Conservation (phyloP, 30 jellyfish, hydroid and myxozoan species). For the Cassiopea xamachana region DNA sequence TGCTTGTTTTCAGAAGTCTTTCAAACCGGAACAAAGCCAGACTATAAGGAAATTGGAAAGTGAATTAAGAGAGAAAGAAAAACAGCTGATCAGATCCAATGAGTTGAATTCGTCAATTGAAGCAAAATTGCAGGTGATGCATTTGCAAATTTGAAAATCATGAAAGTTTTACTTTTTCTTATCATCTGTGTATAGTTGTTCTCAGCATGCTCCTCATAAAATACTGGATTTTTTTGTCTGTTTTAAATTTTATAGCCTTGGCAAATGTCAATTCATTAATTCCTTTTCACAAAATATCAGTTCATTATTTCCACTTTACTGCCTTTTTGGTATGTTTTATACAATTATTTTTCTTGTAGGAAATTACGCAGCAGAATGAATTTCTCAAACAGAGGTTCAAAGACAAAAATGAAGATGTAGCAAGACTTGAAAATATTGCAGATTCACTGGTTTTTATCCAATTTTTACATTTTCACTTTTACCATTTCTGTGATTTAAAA, state of each 20-base stretch:
- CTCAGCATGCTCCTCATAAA: too few species aligned
- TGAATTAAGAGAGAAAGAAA: constrained; percentile 20
- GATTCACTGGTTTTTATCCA: constrained; percentile 18
- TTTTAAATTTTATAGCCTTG: too few species aligned
- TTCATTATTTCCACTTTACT: too few species aligned
- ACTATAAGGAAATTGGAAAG: background rate
- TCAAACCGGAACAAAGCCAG: background rate
- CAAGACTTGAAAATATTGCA: constrained; percentile 4
- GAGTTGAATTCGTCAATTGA: background rate
- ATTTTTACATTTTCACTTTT: background rate
- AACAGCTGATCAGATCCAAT: constrained; percentile 1
- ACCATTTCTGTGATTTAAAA: background rate
- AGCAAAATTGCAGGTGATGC: background rate
- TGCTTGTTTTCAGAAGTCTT: background rate
- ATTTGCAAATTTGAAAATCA: background rate
- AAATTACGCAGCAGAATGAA: background rate
- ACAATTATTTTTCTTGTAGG: constrained; percentile 9
- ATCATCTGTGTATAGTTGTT: background rate
- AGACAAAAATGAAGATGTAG: constrained; percentile 6
- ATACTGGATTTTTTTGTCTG: too few species aligned
- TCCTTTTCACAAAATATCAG: too few species aligned
- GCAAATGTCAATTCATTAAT: too few species aligned
- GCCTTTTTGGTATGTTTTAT: too few species aligned
- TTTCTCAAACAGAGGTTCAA: background rate
- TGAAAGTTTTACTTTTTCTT: background rate